Percentiles rank a stretch among this genome's conserved stretches.
Conservation (phyloP, 2,888 invertebrate genomes). For the Pherbina coryleti region DNA sequence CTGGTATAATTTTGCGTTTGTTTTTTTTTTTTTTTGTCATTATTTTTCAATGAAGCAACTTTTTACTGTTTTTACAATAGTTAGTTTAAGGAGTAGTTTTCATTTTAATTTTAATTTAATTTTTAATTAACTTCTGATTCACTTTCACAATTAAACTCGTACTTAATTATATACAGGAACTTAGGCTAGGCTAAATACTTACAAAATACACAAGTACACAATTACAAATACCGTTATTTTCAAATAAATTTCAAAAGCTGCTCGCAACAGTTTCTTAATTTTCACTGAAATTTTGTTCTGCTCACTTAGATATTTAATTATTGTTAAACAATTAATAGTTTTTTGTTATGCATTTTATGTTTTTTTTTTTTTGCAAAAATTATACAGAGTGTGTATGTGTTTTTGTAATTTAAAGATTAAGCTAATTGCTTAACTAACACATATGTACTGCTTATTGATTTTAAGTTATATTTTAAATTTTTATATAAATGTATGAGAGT, state of each 20-base stretch:
- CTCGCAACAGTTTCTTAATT: not conserved
- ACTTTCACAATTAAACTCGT: slow-evolving; percentile 39
- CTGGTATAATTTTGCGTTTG: not conserved
- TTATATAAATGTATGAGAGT: slow-evolving; percentile 52
- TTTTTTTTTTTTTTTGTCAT: not conserved
- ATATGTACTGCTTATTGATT: not conserved
- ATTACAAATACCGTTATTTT: slow-evolving; percentile 47
- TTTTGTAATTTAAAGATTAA: not conserved
- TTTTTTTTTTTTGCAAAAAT: slow-evolving; percentile 6
- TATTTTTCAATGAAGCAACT: not conserved
- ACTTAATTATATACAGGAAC: slow-evolving; percentile 68
- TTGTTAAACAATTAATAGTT: slow-evolving; percentile 56
- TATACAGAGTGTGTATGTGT: not conserved
- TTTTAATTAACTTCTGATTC: slow-evolving; percentile 25
- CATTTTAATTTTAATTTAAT: not conserved
- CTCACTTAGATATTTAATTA: slow-evolving; percentile 29
- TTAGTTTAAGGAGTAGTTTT: not conserved
- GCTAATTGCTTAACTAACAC: not conserved
- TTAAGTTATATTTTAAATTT: not conserved
- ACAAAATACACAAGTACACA: slow-evolving; percentile 61
- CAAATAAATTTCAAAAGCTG: not conserved
- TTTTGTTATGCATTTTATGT: not conserved
- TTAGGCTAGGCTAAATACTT: slow-evolving; percentile 49
- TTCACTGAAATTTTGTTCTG: not conserved
- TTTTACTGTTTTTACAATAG: not conserved